Evolutionary conservation across 2,888 invertebrate species (phyloP).

Genomic region (Oscheius sp.): DNA sequence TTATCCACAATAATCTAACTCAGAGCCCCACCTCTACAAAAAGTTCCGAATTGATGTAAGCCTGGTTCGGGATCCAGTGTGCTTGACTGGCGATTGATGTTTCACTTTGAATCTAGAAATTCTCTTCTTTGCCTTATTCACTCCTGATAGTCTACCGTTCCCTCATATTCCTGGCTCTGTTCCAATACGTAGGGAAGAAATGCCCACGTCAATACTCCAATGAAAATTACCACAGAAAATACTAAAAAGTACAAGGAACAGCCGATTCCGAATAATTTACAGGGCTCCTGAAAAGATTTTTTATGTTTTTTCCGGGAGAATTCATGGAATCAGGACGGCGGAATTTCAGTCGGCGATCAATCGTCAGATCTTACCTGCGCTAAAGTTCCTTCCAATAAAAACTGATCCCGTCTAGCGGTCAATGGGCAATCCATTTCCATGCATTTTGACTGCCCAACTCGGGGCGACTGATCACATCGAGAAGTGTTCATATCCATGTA

Average conservation of each 20-base stretch:
- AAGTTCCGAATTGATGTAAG: conserved; percentile 10
- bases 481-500: conserved; percentile 28
- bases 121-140: not conserved
- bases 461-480: conserved; percentile 23
- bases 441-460: conserved; percentile 19
- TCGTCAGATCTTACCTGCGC: not conserved
- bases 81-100: conserved; percentile 17
- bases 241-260: conserved; percentile 27
- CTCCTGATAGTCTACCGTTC: no score
- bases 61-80: conserved; percentile 29
- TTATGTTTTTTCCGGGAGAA: not conserved
- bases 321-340: not conserved
- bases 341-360: no score
- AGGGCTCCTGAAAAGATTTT: conserved; percentile 32
- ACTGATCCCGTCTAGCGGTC: not conserved
- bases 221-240: conserved; percentile 21
- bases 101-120: not conserved
- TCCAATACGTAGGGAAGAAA: not conserved
- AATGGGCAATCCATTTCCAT: conserved; percentile 13
- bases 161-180: not conserved
- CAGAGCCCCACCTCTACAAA: conserved; percentile 12
- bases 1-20: no score
- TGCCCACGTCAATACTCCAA: conserved; percentile 14
- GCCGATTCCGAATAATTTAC: conserved; percentile 28
- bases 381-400: not conserved